These are phyloP conservation scores for Dendronephthya gigantea DNA, from an alignment of 64 coral and sea anemone species.

Conservation along the genomic window DNA sequence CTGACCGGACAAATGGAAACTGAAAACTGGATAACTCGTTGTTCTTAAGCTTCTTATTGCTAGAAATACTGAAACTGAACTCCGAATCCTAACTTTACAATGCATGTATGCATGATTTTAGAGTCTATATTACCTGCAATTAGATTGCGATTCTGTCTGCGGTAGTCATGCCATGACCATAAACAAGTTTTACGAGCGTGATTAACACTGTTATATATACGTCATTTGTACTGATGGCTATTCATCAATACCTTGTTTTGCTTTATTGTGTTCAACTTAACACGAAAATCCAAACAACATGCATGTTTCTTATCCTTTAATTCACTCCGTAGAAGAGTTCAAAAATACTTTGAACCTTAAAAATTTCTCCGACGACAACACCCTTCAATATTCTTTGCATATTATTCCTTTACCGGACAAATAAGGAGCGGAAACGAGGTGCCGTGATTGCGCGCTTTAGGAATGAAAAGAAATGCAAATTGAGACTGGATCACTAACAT, in stretches of 20 bases:
- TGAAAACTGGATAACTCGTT: too few relatives aligned
- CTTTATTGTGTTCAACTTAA: background rate
- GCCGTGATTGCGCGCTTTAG: background rate
- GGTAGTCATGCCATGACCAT: background rate
- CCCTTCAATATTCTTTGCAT: background rate
- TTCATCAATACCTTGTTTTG: background rate
- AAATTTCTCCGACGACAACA: background rate
- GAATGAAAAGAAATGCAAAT: background rate
- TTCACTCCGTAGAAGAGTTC: background rate
- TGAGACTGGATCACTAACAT: background rate
- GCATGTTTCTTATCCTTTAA: background rate
- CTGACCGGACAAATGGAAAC: too few relatives aligned
- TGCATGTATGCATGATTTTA: too few relatives aligned
- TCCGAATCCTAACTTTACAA: too few relatives aligned
- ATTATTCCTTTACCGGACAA: background rate
- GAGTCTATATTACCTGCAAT: too few relatives aligned
- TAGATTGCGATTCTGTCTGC: too few relatives aligned
- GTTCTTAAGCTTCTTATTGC: too few relatives aligned
- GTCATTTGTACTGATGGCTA: background rate
- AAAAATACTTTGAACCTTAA: background rate
- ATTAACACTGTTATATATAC: background rate
- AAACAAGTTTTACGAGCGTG: background rate
- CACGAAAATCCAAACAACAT: background rate
- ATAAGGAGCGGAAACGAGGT: background rate
- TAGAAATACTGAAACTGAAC: too few relatives aligned